A percentile compares a stretch with the other conserved stretches of the same genome.
Conservation (phyloP, 1,140 invertebrate genomes). For the Zelostemma sp. region DNA sequence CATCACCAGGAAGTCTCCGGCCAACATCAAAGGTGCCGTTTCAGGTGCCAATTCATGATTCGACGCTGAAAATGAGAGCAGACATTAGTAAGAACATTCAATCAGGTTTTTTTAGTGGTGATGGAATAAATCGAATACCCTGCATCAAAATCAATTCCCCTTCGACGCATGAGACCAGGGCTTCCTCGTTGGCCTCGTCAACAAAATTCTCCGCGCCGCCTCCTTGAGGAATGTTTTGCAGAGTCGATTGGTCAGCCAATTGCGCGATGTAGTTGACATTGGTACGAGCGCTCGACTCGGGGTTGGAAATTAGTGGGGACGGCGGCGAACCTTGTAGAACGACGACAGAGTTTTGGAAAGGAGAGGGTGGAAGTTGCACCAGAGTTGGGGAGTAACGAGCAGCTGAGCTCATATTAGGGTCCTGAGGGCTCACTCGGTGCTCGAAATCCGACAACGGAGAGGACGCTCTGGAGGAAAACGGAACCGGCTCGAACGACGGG, state of each 20-base stretch:
- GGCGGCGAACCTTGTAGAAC: constrained; percentile 64
- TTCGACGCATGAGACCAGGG: constrained; percentile 60
- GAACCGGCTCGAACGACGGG: constrained; percentile 64
- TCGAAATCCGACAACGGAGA: constrained; percentile 71
- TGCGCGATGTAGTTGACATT: constrained; percentile 61
- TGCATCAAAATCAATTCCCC: constrained; percentile 67
- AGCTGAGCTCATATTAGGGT: constrained; percentile 74
- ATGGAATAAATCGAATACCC: constrained; percentile 43
- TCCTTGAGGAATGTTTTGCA: constrained; percentile 50
- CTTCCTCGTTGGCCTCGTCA: constrained; percentile 56
- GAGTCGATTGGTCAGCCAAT: constrained; percentile 48
- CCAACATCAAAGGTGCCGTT: constrained; percentile 60
- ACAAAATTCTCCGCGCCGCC: constrained; percentile 59
- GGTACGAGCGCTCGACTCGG: constrained; percentile 50
- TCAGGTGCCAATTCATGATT: constrained; percentile 59
- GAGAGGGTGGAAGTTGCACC: constrained; percentile 63
- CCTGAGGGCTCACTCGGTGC: constrained; percentile 72
- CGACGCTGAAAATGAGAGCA: constrained; percentile 40
- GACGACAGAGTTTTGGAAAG: constrained; percentile 71
- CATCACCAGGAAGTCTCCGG: constrained; percentile 66
- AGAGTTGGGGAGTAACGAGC: constrained; percentile 73
- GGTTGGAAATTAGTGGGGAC: constrained; percentile 60
- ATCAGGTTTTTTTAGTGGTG: not conserved
- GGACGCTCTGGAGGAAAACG: constrained; percentile 64
- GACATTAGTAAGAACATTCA: constrained; percentile 2